Evolutionary conservation across 1,140 invertebrate genomes (phyloP).

Genomic region (Apis laboriosa): DNA sequence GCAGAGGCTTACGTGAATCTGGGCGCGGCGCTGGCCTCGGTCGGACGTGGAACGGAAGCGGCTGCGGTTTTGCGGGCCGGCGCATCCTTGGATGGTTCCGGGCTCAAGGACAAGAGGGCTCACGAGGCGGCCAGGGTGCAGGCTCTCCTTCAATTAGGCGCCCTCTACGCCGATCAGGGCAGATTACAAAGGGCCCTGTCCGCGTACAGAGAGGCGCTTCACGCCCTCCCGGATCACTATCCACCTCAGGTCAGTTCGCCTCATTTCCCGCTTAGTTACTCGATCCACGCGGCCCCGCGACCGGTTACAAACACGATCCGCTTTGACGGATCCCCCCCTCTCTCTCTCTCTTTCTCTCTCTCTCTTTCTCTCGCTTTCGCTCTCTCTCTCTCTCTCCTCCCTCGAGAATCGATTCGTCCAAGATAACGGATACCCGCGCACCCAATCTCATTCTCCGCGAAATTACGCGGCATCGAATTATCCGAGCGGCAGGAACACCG

Average conservation of each 20-base stretch:
- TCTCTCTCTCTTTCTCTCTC: too few species aligned
- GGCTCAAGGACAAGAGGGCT: constrained; percentile 92
- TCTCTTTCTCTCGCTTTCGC: too few species aligned
- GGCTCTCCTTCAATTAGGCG: constrained; percentile 94
- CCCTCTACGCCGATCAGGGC: constrained; percentile 93
- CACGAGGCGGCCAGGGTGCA: constrained; percentile 95
- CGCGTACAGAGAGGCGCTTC: constrained; percentile 93
- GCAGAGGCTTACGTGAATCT: constrained; percentile 97
- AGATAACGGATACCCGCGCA: background rate
- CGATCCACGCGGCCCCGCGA: constrained; percentile 38
- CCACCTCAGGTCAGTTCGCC: constrained; percentile 87
- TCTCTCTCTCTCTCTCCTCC: too few species aligned
- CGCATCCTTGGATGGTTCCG: constrained; percentile 90
- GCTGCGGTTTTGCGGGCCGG: constrained; percentile 91
- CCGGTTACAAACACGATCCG: background rate
- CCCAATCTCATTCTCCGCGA: too few species aligned
- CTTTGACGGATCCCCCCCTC: background rate
- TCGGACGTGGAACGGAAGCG: constrained; percentile 92
- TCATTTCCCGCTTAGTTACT: constrained; percentile 51
- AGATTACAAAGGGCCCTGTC: constrained; percentile 91
- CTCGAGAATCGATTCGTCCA: background rate
- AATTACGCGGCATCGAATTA: background rate
- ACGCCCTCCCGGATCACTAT: constrained; percentile 90
- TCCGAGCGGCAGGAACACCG: too few species aligned
- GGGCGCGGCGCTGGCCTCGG: constrained; percentile 91